These are phyloP conservation scores for Cybosia mesomella DNA, from an alignment of 2,888 invertebrate genomes.

Conservation along the genomic window DNA sequence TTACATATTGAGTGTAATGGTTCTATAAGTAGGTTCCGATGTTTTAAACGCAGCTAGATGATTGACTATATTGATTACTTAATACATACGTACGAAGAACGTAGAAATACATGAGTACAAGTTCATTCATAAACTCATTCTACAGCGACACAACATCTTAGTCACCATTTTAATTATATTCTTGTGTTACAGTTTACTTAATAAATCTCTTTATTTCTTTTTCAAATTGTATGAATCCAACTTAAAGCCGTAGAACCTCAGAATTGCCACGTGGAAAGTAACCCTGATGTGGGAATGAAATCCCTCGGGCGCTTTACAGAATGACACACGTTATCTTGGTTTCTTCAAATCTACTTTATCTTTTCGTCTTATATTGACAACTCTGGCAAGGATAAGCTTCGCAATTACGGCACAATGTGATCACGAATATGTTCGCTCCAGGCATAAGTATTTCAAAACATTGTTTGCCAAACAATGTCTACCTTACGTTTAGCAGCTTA, in stretches of 20 bases:
- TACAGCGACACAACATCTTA: no score
- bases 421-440: slow-evolving; percentile 4
- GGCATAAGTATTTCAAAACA: background rate
- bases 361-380: background rate
- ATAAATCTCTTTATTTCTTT: no score
- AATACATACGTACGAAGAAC: no score
- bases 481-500: background rate
- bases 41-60: no score
- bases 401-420: background rate
- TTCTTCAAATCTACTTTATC: background rate
- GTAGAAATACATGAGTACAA: no score
- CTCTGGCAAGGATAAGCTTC: background rate
- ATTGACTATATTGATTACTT: no score
- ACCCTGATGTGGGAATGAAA: background rate
- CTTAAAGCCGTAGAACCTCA: no score
- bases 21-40: no score
- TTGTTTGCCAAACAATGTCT: background rate
- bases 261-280: background rate
- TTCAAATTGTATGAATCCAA: no score
- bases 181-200: no score
- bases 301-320: background rate
- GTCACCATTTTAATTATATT: no score
- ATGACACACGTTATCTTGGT: background rate
- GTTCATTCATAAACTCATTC: no score
- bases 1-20: background rate